Evolutionary conservation across 2,888 invertebrate species (phyloP).

Genomic region (Cryptocephalus moraei): DNA sequence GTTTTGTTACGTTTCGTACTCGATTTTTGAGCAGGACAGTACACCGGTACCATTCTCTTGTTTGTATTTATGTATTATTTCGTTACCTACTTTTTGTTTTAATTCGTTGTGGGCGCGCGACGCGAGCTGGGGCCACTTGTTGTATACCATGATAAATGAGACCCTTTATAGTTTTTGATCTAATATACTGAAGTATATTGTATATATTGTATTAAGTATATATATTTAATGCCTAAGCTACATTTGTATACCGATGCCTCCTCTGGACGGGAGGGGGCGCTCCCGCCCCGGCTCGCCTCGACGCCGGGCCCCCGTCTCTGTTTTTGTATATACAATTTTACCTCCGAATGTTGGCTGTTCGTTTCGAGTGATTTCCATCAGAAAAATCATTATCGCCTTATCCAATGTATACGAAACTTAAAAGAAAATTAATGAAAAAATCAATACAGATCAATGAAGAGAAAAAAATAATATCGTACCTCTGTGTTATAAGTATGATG

Average conservation of each 20-base stretch:
- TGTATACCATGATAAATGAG: conserved; percentile 29
- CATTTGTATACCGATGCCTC: conserved; percentile 22
- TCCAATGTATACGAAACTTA: conserved; percentile 57
- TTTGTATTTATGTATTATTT: conserved; percentile 21
- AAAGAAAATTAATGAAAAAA: conserved; percentile 24
- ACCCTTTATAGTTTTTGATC: conserved; percentile 29
- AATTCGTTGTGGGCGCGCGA: conserved; percentile 22
- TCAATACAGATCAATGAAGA: conserved; percentile 31
- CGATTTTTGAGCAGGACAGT: neutral
- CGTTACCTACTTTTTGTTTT: conserved; percentile 21
- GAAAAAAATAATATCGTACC: conserved; percentile 35
- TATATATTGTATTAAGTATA: conserved; percentile 28
- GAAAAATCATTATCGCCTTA: conserved; percentile 47
- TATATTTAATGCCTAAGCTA: conserved; percentile 21
- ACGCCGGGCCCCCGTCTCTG: conserved; percentile 9
- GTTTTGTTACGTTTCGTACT: too few species aligned
- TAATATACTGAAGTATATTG: conserved; percentile 27
- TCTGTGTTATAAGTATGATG: conserved; percentile 35
- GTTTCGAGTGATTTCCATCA: conserved; percentile 42
- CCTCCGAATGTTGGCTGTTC: conserved; percentile 42
- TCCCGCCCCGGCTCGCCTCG: conserved; percentile 7
- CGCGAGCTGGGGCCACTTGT: conserved; percentile 18
- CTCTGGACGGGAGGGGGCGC: conserved; percentile 3
- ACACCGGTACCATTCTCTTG: conserved; percentile 3
- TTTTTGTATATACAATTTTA: conserved; percentile 32